phyloP scores from a whole-genome alignment of 2,888 invertebrate species.

The Psylliodes chrysocephalus region DNA sequence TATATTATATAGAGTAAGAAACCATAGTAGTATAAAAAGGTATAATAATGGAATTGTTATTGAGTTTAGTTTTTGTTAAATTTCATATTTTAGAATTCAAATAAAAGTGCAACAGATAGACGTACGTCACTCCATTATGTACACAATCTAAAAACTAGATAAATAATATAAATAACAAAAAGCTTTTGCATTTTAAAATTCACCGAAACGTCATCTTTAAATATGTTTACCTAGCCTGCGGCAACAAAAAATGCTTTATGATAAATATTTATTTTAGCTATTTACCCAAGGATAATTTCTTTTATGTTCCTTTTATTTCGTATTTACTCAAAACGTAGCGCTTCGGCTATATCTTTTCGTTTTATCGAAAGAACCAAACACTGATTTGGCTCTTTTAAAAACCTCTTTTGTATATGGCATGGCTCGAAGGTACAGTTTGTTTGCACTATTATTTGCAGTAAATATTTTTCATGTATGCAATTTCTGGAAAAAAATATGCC shows the following conservation, averaged over 20 bases:
- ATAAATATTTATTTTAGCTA: slow-evolving; percentile 20
- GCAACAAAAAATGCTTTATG: slow-evolving; percentile 16
- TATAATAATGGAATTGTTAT: no score
- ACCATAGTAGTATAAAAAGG: no score
- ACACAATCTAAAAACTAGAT: background rate
- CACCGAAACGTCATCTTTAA: slow-evolving; percentile 12
- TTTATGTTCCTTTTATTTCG: slow-evolving; percentile 20
- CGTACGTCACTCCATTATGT: background rate
- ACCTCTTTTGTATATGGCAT: background rate
- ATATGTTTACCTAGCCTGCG: slow-evolving; percentile 7
- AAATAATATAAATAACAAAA: slow-evolving; percentile 10
- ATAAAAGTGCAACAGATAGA: background rate
- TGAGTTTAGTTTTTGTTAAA: no score
- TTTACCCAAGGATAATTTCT: slow-evolving; percentile 22
- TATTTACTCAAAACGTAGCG: slow-evolving; percentile 15
- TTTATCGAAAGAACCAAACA: slow-evolving; percentile 10
- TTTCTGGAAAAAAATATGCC: slow-evolving; percentile 34
- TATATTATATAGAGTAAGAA: no score
- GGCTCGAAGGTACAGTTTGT: background rate
- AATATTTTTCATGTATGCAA: slow-evolving; percentile 39
- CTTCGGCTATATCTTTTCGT: background rate
- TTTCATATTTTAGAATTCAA: no score
- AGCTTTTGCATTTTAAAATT: slow-evolving; percentile 14
- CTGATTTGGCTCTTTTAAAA: background rate
- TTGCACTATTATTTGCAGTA: slow-evolving; percentile 17